These are phyloP conservation scores for Guaruba guarouba DNA, from an alignment of 2,113 vertebrate genomes.

Conservation along the genomic window DNA sequence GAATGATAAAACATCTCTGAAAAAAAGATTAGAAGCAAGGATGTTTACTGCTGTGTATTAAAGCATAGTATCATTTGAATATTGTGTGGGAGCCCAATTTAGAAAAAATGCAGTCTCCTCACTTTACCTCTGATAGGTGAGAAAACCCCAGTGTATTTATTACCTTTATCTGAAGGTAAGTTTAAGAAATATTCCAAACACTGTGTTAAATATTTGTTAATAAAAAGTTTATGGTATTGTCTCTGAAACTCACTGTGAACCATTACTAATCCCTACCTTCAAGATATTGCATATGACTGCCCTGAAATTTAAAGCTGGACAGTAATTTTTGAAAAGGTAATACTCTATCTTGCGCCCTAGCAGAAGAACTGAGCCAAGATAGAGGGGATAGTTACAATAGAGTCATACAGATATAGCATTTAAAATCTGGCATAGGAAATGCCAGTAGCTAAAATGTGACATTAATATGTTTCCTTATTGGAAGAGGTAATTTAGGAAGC, in stretches of 20 bases:
- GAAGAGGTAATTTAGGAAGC: neutral
- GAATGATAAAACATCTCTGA: neutral
- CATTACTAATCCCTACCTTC: neutral
- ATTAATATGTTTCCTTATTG: neutral
- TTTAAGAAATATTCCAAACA: neutral
- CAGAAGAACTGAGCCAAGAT: neutral
- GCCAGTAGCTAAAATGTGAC: neutral
- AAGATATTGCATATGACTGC: neutral
- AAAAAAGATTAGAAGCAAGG: neutral
- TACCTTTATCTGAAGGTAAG: neutral
- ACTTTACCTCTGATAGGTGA: neutral
- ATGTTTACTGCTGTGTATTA: neutral
- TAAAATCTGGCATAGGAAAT: neutral
- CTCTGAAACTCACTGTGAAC: neutral
- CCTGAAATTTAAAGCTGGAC: conserved; percentile 25
- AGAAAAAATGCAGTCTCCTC: neutral
- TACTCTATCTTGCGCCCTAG: neutral
- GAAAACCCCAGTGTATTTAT: neutral
- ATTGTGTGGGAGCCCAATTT: neutral
- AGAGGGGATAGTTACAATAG: neutral
- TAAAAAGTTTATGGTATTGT: neutral
- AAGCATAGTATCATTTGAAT: neutral
- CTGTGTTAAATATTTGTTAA: neutral
- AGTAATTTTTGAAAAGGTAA: conserved; percentile 15
- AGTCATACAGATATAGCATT: neutral